phyloP scores from a whole-genome alignment of 2,888 invertebrate species.

The Chymomyza procnemis region DNA sequence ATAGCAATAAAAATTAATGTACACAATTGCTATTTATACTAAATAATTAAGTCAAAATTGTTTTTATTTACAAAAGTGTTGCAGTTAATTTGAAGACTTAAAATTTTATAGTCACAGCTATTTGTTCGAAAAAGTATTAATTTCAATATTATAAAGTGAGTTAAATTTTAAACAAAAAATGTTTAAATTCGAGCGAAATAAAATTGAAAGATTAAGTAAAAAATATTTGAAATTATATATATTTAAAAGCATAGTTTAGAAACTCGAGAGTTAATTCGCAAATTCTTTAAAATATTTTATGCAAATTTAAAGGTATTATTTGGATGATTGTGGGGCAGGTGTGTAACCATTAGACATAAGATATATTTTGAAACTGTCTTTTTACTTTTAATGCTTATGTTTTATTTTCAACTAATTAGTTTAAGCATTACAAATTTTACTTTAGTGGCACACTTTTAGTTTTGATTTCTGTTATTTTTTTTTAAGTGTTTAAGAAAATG shows the following conservation, averaged over 20 bases:
- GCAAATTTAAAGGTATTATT: neutral
- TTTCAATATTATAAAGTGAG: too few species aligned
- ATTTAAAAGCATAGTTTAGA: slow-evolving; percentile 2
- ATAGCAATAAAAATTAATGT: too few species aligned
- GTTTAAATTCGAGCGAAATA: too few species aligned
- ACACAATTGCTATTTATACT: too few species aligned
- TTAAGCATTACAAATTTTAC: slow-evolving; percentile 6
- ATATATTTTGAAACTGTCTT: slow-evolving; percentile 36
- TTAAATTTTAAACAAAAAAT: too few species aligned
- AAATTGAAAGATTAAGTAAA: too few species aligned
- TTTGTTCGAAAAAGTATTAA: too few species aligned
- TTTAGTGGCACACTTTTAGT: slow-evolving; percentile 18
- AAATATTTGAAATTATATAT: too few species aligned
- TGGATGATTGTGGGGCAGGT: slow-evolving; percentile 58
- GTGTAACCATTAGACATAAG: slow-evolving; percentile 79
- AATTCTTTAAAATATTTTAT: neutral
- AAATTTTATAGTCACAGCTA: too few species aligned
- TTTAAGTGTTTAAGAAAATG: slow-evolving; percentile 54
- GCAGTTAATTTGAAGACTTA: too few species aligned
- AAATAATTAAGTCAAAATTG: too few species aligned
- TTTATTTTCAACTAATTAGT: neutral
- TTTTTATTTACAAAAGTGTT: too few species aligned
- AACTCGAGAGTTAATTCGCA: neutral
- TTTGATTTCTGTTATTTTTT: slow-evolving; percentile 15
- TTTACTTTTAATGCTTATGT: neutral